A percentile compares a stretch with the other conserved stretches of the same genome.
Conservation (phyloP, 2,797 vertebrate species). For the Oreochromis grahami region DNA sequence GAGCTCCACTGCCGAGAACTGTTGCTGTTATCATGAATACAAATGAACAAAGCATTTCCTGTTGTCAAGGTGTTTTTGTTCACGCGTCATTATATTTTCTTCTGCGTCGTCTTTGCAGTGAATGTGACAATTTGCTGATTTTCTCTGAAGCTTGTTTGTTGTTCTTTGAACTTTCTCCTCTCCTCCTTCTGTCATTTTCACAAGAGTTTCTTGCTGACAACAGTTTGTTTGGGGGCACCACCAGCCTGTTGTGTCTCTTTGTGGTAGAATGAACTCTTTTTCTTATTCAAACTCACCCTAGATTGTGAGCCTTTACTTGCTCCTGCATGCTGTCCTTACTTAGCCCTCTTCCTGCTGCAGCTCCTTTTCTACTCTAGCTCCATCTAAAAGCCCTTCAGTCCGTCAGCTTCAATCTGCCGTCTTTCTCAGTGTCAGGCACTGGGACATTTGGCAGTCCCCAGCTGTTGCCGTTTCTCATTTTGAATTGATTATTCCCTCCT, state of each 20-base stretch:
- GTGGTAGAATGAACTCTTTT: not conserved
- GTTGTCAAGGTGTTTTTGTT: not conserved
- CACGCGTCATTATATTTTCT: not conserved
- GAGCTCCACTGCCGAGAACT: not conserved
- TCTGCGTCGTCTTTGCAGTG: not conserved
- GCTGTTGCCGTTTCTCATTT: not conserved
- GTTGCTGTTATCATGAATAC: constrained; percentile 1
- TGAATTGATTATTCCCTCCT: not conserved
- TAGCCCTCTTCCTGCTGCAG: not conserved
- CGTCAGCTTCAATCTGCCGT: not conserved
- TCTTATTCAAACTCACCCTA: not conserved
- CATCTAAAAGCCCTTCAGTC: not conserved
- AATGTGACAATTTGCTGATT: not conserved
- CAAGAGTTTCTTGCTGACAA: not conserved
- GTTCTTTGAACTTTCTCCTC: not conserved
- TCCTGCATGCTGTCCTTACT: not conserved
- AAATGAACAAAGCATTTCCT: constrained; percentile 6
- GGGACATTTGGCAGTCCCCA: not conserved
- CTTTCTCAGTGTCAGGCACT: not conserved
- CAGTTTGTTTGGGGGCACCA: not conserved
- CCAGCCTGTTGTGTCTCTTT: not conserved
- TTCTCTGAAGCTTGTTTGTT: not conserved
- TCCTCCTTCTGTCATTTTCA: not conserved
- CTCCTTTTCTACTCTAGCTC: not conserved
- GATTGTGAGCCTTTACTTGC: not conserved